These are phyloP conservation scores for Rhodophaea formosa DNA, from an alignment of 2,888 invertebrate species.

Conservation along the genomic window DNA sequence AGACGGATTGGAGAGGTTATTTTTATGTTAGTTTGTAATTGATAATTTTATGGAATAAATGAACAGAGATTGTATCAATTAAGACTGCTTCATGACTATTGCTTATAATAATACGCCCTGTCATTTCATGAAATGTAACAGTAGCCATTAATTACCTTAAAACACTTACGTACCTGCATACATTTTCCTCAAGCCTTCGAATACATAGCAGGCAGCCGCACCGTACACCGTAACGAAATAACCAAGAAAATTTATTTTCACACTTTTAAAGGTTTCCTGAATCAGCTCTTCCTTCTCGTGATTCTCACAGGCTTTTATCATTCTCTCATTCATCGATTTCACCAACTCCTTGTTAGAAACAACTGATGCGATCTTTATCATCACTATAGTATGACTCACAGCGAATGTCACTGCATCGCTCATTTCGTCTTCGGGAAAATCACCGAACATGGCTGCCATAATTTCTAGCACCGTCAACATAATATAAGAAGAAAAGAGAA, in stretches of 20 bases:
- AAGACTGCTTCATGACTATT: no score
- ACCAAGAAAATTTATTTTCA: conserved; percentile 58
- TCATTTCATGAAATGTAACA: no score
- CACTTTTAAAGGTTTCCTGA: conserved; percentile 52
- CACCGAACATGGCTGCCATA: conserved; percentile 54
- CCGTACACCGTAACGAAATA: conserved; percentile 55
- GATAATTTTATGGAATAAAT: no score
- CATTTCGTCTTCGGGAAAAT: conserved; percentile 64
- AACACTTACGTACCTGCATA: conserved; percentile 47
- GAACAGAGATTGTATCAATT: no score
- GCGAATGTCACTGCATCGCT: conserved; percentile 63
- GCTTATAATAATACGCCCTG: no score
- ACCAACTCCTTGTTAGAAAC: conserved; percentile 51
- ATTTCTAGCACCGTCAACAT: conserved; percentile 64
- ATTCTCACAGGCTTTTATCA: conserved; percentile 52
- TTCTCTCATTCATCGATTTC: conserved; percentile 50
- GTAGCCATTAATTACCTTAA: no score
- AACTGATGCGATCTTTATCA: conserved; percentile 60
- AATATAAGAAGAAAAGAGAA: conserved; percentile 50
- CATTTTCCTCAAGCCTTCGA: conserved; percentile 62
- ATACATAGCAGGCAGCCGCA: conserved; percentile 50
- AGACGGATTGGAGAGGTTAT: no score
- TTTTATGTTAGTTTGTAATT: no score
- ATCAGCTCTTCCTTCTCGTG: conserved; percentile 52
- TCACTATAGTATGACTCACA: conserved; percentile 63